Base-by-base conservation (phyloP, 2,888 invertebrate species). In the Rhaphigaster nebulosa region DNA sequence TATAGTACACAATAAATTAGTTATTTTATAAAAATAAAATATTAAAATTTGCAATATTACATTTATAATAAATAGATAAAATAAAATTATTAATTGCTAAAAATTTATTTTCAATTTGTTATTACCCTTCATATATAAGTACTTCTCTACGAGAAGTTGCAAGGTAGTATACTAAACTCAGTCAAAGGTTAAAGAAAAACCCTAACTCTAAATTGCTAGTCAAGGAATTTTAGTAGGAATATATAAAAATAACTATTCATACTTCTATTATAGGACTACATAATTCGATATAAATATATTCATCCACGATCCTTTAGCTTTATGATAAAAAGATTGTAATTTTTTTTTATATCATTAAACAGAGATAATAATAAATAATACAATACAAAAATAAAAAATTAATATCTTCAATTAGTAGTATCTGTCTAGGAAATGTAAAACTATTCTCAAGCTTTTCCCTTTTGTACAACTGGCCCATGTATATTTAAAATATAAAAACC, bases 191-290 rank as follows among this genome's bases (percentile, higher is more conserved):
- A 84, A 84, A 84, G 84, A 45, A 84, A 84, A 84, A 50, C 45
- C 41, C 41, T 84, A 84, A 45, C 41, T 84, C n/a, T 84, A 84
- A 41, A n/a, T 45, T 23, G 23, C 84, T 41, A 84, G 84, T 84
- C 84, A 84, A 45, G n/a, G 45, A 50, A 45, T 84, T 84, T 84
- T 45, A 50, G 41, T 45, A 84, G 45, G 45, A 84, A 84, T 12
- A 84, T 84, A 84, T 84, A 84, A 84, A 84, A 84, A 84, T 84
- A 84, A 84, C 84, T 84, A 84, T 84, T n/a, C 45, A 8, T 84
- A 84, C 45, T 45, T 41, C 84, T 84, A 84, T 45, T 13, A 41
- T 45, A n/a, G 26, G 3, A 84, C 84, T 84, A 84, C 41, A n/a
- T 20, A 84, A 41, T 84, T 84, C 45, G 84, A 84, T 84, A 84